Evolutionary conservation across 1,140 invertebrate genomes (phyloP).

Genomic region (Caenorhabditis elegans): DNA sequence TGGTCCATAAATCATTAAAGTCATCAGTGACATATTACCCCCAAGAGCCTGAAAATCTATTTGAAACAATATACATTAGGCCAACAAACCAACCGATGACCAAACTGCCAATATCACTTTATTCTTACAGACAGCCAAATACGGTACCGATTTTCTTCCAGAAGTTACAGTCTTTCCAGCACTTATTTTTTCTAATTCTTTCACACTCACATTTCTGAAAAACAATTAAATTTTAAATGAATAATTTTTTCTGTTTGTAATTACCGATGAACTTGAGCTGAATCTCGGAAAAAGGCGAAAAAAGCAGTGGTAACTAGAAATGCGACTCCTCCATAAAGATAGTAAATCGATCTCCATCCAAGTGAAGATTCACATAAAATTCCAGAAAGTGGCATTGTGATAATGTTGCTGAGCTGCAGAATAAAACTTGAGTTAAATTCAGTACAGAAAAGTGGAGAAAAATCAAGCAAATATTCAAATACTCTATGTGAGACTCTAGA

Average conservation of each 20-base stretch:
- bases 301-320: constrained; percentile 34
- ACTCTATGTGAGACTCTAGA: too few relatives aligned
- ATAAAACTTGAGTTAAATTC: too few relatives aligned
- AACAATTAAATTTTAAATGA: background rate
- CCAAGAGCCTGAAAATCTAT: constrained; percentile 43
- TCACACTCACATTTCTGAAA: constrained; percentile 26
- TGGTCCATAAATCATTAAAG: constrained; percentile 49
- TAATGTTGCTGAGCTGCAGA: constrained; percentile 47
- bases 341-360: constrained; percentile 50
- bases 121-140: background rate
- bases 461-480: too few relatives aligned
- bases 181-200: background rate
- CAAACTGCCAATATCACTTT: constrained; percentile 34
- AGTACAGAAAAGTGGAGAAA: too few relatives aligned
- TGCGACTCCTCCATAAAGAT: constrained; percentile 45
- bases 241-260: background rate
- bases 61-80: too few relatives aligned
- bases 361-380: constrained; percentile 23
- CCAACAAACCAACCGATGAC: constrained; percentile 10
- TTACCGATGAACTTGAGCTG: constrained; percentile 41
- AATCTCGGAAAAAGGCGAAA: constrained; percentile 47
- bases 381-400: constrained; percentile 52
- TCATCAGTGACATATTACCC: constrained; percentile 35
- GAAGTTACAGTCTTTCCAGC: constrained; percentile 9
- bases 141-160: background rate